These are phyloP conservation scores for Plebejus anna DNA, from an alignment of 2,888 invertebrate species.

Conservation along the genomic window DNA sequence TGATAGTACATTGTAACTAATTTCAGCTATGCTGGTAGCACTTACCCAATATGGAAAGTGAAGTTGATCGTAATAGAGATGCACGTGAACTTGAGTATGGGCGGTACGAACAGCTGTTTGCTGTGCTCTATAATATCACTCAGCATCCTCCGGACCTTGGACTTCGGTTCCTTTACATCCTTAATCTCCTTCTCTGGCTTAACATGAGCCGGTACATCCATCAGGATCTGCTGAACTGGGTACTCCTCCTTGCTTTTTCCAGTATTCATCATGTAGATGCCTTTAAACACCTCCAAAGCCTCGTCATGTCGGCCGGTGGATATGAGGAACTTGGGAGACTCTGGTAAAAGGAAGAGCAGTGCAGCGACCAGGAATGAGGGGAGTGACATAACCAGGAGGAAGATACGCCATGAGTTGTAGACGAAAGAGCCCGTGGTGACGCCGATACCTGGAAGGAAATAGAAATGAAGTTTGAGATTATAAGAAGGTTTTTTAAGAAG, in stretches of 20 bases:
- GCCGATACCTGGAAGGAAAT: constrained; percentile 80
- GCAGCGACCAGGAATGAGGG: constrained; percentile 93
- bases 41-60: constrained; percentile 94
- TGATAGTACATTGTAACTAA: too few relatives aligned
- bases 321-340: constrained; percentile 94
- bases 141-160: constrained; percentile 86
- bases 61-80: constrained; percentile 94
- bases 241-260: constrained; percentile 87
- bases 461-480: not conserved
- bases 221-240: constrained; percentile 85
- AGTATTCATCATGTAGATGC: constrained; percentile 90
- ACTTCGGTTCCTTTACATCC: constrained; percentile 76
- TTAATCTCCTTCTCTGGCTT: constrained; percentile 81
- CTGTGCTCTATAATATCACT: constrained; percentile 89
- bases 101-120: constrained; percentile 88
- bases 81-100: constrained; percentile 89
- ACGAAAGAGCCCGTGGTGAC: constrained; percentile 83
- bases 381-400: constrained; percentile 91
- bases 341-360: constrained; percentile 90
- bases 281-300: constrained; percentile 89
- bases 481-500: too few relatives aligned
- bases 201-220: constrained; percentile 75
- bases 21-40: constrained; percentile 30
- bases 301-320: constrained; percentile 88
- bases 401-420: constrained; percentile 96